Conservation (phyloP, 2,113 vertebrate genomes). For the Pedionomus torquatus region DNA sequence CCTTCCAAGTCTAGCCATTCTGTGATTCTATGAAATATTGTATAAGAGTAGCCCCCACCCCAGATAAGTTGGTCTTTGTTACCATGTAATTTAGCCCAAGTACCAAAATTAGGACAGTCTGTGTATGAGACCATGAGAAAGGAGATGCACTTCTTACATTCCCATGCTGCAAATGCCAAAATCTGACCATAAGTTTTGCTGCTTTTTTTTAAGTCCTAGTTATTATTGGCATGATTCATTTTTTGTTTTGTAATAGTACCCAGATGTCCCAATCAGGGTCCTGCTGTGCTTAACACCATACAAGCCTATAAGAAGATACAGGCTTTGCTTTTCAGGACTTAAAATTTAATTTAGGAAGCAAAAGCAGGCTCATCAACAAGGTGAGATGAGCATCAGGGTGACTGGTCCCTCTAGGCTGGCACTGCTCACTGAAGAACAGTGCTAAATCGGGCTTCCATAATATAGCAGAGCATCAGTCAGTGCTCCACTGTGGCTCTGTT, state of each 20-base stretch:
- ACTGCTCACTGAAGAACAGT: rapidly evolving
- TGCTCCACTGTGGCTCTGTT: background rate
- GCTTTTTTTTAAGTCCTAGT: background rate
- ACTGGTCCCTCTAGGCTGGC: background rate
- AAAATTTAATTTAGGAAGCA: background rate
- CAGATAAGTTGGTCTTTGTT: background rate
- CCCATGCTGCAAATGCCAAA: background rate
- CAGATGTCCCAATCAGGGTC: constrained; percentile 5
- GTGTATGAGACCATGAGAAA: background rate
- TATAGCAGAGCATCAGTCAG: background rate
- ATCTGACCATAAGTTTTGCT: background rate
- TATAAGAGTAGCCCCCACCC: background rate
- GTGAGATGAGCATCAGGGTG: background rate
- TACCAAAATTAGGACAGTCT: background rate
- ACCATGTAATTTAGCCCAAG: background rate
- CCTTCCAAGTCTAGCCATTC: too few species aligned
- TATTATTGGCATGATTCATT: constrained; percentile 27
- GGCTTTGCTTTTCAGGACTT: background rate
- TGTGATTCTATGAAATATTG: background rate
- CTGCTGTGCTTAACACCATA: background rate
- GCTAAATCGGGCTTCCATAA: background rate
- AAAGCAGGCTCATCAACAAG: background rate
- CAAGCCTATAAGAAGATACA: background rate
- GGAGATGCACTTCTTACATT: background rate
- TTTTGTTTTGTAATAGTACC: constrained; percentile 38